Percentiles rank a stretch among this genome's conserved stretches.
Evolutionary conservation across 2,797 vertebrate genomes (phyloP).

Genomic region (Galago senegalensis): DNA sequence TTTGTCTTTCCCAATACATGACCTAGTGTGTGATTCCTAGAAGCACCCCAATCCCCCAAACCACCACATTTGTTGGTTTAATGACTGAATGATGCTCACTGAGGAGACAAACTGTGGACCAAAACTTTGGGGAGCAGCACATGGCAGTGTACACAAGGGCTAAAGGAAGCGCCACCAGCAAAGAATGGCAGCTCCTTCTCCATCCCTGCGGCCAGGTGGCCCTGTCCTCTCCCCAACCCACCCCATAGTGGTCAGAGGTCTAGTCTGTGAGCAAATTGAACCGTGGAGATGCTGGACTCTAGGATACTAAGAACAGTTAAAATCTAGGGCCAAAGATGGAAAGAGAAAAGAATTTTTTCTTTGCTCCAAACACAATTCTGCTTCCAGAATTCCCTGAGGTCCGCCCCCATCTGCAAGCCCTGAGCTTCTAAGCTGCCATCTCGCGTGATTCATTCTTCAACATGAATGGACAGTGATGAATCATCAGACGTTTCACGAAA

Average conservation of each 20-base stretch:
- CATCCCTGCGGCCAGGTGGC: not conserved
- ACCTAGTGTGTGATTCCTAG: not conserved
- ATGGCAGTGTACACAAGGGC: not conserved
- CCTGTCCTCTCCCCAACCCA: not conserved
- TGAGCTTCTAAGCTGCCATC: not conserved
- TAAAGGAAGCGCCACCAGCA: not conserved
- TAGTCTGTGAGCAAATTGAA: not conserved
- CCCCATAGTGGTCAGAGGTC: not conserved
- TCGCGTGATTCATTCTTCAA: not conserved
- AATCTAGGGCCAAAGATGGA: not conserved
- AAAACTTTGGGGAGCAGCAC: not conserved
- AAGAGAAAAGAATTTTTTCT: not conserved
- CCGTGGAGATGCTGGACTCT: no score
- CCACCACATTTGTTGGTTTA: not conserved
- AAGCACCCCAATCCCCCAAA: not conserved
- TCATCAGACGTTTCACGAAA: conserved; percentile 61
- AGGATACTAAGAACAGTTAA: not conserved
- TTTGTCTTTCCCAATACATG: not conserved
- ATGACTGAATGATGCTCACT: not conserved
- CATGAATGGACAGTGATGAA: conserved; percentile 45
- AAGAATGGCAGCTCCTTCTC: not conserved
- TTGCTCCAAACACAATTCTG: not conserved
- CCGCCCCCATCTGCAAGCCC: not conserved
- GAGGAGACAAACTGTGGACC: not conserved
- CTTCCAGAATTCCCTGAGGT: not conserved